These are phyloP conservation scores for Melanotaenia maccullochi DNA, from an alignment of 2,797 vertebrate genomes.

Conservation along the genomic window DNA sequence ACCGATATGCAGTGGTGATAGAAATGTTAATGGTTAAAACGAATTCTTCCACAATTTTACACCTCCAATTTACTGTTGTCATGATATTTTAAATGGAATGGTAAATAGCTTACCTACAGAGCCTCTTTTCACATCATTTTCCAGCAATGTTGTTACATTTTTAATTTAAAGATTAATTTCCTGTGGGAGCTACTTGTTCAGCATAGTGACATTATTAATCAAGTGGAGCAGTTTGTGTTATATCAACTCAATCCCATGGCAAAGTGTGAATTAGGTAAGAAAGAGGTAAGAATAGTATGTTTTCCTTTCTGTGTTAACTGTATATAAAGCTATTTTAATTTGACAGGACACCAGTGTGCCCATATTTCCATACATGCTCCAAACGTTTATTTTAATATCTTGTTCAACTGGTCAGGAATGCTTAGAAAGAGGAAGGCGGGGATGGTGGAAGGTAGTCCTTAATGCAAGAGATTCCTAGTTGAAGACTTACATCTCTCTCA, in stretches of 20 bases:
- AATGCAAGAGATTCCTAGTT: not conserved
- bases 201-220: slow-evolving; percentile 34
- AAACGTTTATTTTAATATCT: too few species aligned
- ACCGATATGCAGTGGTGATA: not conserved
- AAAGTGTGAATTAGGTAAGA: not conserved
- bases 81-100: slow-evolving; percentile 14
- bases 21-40: slow-evolving; percentile 22
- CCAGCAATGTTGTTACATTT: slow-evolving; percentile 17
- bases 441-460: not conserved
- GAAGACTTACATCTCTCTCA: not conserved
- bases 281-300: not conserved
- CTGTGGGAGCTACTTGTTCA: slow-evolving; percentile 26
- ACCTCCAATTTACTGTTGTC: slow-evolving; percentile 16
- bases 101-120: slow-evolving; percentile 16
- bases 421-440: too few species aligned
- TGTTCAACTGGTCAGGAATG: too few species aligned
- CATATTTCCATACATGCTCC: too few species aligned
- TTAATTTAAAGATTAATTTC: slow-evolving; percentile 54
- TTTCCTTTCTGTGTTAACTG: not conserved
- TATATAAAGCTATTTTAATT: not conserved
- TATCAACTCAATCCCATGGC: too few species aligned
- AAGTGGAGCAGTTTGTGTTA: slow-evolving; percentile 7
- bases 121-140: slow-evolving; percentile 2
- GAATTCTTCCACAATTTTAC: not conserved
- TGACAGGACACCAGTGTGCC: not conserved